phyloP scores from a whole-genome alignment of 2,888 invertebrate genomes.

The Anaspis maculata region DNA sequence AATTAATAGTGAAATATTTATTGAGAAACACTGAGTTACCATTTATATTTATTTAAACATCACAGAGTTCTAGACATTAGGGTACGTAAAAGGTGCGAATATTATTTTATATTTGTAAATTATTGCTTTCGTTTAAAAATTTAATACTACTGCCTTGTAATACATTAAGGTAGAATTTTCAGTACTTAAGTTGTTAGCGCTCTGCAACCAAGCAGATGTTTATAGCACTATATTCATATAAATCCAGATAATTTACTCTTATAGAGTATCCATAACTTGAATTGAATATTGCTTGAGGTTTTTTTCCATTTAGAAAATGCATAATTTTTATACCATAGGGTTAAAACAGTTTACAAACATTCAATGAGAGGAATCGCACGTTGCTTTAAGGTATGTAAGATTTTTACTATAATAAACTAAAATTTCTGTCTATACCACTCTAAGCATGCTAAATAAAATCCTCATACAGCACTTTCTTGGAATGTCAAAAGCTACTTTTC shows the following conservation, averaged over 20 bases:
- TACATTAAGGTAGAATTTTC: constrained; percentile 14
- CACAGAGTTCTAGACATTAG: constrained; percentile 14
- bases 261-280: constrained; percentile 17
- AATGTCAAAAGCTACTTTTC: too few relatives aligned
- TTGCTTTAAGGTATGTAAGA: constrained; percentile 20
- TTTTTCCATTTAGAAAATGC: constrained; percentile 7
- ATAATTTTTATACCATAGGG: constrained; percentile 15
- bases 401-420: constrained; percentile 15
- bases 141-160: constrained; percentile 22
- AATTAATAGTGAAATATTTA: constrained; percentile 13
- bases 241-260: constrained; percentile 19
- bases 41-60: constrained; percentile 15
- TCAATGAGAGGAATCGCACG: constrained; percentile 22
- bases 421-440: too few relatives aligned
- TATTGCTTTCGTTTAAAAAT: constrained; percentile 16
- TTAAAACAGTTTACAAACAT: constrained; percentile 25
- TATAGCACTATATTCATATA: constrained; percentile 8
- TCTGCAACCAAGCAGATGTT: constrained; percentile 9
- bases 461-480: background rate
- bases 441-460: too few relatives aligned
- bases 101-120: constrained; percentile 24
- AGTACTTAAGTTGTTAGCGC: constrained; percentile 13
- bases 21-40: constrained; percentile 6
- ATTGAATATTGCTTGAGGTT: constrained; percentile 8
- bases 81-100: constrained; percentile 14